Evolutionary conservation across 2,888 invertebrate species (phyloP), one percentile per base, ranked within the genome.

Genomic region (Odontothrips loti): DNA sequence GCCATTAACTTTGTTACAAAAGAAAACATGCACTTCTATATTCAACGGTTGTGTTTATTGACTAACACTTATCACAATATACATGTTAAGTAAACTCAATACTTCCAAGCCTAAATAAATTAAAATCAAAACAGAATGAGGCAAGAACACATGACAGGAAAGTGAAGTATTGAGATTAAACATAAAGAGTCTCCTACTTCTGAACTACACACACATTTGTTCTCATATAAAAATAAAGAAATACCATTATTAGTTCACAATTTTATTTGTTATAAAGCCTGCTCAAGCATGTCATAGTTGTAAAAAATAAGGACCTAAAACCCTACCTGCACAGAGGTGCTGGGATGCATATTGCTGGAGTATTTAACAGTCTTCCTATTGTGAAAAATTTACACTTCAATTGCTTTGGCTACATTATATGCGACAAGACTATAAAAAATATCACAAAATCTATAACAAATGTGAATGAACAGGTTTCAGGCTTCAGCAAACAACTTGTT

Each of bases 401-500:
- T 27, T 23, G 68, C 68, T 75, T 75, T 75, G 68, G 68, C 68
- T 75, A 27, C 10, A 27, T 8, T n/a, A 23, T 68, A n/a, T n/a
- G n/a, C 20, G 27, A 27, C 23, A 27, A 27, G 27, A 75, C 68
- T 75, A 75, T 27, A 75, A 75, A 75, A 75, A 75, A 75, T 75
- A n/a, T 23, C 68, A 75, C 34, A 75, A 75, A 75, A 27, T 75
- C 68, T 75, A 75, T 27, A 27, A 27, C 68, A 75, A 75, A 75
- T 75, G 27, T 75, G 68, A 27, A 27, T 75, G 23, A 27, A 75
- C 20, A 58, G 58, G 23, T 27, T 75, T 75, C 68, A 75, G 68
- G 27, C 68, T 75, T 27, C 27, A 6, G 27, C 68, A 75, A 9
- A 23, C 27, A 75, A 1, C 68, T 75, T 75, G 27, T 58, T 15